phyloP scores from a whole-genome alignment of 2,888 invertebrate species.

The Nomada ferruginata region DNA sequence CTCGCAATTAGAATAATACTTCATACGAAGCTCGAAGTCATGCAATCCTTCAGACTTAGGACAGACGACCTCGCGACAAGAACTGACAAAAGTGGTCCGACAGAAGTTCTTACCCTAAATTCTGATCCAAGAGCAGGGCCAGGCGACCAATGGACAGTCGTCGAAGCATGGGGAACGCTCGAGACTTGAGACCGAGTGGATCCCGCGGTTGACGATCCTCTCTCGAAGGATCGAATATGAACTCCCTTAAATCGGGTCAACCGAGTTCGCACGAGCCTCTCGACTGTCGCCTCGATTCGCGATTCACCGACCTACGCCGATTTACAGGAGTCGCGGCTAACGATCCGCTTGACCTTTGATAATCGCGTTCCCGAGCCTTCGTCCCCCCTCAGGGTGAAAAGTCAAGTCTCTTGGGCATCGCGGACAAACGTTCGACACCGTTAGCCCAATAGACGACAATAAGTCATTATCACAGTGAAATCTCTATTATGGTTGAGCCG shows the following conservation, averaged over 20 bases:
- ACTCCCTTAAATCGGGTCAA: slow-evolving; percentile 67
- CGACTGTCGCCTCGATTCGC: slow-evolving; percentile 52
- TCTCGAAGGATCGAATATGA: slow-evolving; percentile 47
- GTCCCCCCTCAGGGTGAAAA: slow-evolving; percentile 56
- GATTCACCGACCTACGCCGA: slow-evolving; percentile 70
- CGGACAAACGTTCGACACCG: slow-evolving; percentile 49
- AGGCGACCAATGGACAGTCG: too few relatives aligned
- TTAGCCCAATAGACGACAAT: slow-evolving; percentile 62
- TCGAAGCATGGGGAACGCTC: slow-evolving; percentile 65
- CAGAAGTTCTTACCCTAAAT: too few relatives aligned
- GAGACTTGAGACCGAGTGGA: slow-evolving; percentile 23
- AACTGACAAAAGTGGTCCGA: too few relatives aligned
- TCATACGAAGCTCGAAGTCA: too few relatives aligned
- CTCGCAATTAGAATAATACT: too few relatives aligned
- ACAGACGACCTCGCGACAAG: too few relatives aligned
- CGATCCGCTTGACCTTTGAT: slow-evolving; percentile 67
- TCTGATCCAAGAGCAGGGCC: too few relatives aligned
- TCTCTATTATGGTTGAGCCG: too few relatives aligned
- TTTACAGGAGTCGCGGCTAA: slow-evolving; percentile 63
- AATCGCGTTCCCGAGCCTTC: slow-evolving; percentile 43
- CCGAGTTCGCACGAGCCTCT: slow-evolving; percentile 61
- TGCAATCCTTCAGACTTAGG: too few relatives aligned
- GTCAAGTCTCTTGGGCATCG: slow-evolving; percentile 43
- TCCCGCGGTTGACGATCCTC: slow-evolving; percentile 33
- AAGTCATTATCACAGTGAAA: slow-evolving; percentile 54